These are phyloP conservation scores for Uropsilus gracilis DNA, from an alignment of 2,113 vertebrate species.

Conservation along the genomic window DNA sequence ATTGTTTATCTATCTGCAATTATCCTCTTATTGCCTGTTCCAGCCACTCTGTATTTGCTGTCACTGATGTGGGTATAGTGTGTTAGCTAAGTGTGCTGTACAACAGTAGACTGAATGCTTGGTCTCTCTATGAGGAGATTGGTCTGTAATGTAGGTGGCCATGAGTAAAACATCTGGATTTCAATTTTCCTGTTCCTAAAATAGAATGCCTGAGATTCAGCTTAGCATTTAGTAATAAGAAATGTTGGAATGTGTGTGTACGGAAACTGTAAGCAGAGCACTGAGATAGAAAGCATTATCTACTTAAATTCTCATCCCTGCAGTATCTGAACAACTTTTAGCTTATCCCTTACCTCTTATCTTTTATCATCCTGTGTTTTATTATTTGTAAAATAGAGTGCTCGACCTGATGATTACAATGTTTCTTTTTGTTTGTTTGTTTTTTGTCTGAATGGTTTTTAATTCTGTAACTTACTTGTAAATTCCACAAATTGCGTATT, in stretches of 20 bases:
- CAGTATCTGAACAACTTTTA: background rate
- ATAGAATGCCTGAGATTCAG: background rate
- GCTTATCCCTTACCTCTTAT: background rate
- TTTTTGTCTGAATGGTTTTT: background rate
- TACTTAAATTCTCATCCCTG: background rate
- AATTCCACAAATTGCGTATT: background rate
- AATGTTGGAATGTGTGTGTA: background rate
- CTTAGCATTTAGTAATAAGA: background rate
- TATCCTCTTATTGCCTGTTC: background rate
- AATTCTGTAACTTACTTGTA: background rate
- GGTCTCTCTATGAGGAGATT: background rate
- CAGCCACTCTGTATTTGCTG: background rate
- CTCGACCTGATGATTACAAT: background rate
- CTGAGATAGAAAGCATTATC: background rate
- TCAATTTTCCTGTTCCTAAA: background rate
- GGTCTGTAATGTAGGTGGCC: background rate
- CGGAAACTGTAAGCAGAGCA: background rate
- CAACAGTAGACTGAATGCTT: background rate
- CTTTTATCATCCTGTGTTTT: background rate
- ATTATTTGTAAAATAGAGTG: background rate
- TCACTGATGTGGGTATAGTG: background rate
- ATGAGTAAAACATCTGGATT: background rate
- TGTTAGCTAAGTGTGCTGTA: background rate
- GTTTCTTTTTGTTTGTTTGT: background rate
- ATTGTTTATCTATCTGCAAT: background rate